Conservation (phyloP, 2,888 invertebrate genomes). For the Chymomyza procnemis region DNA sequence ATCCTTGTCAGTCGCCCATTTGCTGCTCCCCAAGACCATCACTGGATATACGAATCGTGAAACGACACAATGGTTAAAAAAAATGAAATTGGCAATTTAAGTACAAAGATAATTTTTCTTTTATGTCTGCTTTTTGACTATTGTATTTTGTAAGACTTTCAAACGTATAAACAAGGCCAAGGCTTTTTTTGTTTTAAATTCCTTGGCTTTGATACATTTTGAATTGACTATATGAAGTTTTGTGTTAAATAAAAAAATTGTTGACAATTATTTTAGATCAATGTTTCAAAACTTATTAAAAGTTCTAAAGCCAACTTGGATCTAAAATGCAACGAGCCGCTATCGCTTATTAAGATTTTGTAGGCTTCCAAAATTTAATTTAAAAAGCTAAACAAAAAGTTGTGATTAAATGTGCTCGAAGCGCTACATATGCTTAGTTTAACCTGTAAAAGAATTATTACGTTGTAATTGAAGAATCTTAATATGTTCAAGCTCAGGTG, state of each 20-base stretch:
- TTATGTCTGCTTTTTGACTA: slow-evolving; percentile 17
- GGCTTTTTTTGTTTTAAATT: background rate
- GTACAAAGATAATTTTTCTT: slow-evolving; percentile 6
- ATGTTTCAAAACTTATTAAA: too few species aligned
- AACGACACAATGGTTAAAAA: background rate
- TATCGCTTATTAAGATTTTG: slow-evolving; percentile 17
- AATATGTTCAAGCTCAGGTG: too few species aligned
- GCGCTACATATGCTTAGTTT: too few species aligned
- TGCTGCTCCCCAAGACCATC: slow-evolving; percentile 77
- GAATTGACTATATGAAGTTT: too few species aligned
- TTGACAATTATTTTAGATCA: too few species aligned
- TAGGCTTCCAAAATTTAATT: slow-evolving; percentile 6
- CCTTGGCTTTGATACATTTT: too few species aligned
- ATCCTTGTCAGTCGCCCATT: slow-evolving; percentile 73
- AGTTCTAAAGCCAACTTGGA: too few species aligned
- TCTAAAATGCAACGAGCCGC: slow-evolving; percentile 1
- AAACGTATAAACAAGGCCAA: background rate
- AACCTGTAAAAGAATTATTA: too few species aligned
- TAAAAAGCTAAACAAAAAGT: too few species aligned
- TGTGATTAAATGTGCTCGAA: too few species aligned
- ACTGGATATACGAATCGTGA: slow-evolving; percentile 44
- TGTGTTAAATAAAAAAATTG: too few species aligned
- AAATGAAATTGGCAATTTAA: background rate
- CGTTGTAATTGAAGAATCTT: too few species aligned
- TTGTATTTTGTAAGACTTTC: background rate